Evolutionary conservation across 1,140 invertebrate genomes (phyloP).

Genomic region (Leucophenga varia): DNA sequence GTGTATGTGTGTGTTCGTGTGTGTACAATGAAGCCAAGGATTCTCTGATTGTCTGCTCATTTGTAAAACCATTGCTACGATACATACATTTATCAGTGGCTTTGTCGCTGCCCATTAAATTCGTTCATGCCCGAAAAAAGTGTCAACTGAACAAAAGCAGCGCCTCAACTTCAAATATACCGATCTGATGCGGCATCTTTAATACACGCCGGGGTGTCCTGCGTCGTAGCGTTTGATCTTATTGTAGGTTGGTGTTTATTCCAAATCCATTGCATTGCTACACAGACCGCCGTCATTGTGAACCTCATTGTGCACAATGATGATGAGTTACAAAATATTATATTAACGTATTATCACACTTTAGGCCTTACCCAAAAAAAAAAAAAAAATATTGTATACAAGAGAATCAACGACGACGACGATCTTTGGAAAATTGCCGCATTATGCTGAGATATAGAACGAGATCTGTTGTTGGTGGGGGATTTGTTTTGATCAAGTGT

Average conservation of each 20-base stretch:
- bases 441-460: too few relatives aligned
- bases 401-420: too few relatives aligned
- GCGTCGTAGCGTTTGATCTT: conserved; percentile 49
- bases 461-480: conserved; percentile 19
- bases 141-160: conserved; percentile 56
- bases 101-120: conserved; percentile 35
- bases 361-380: too few relatives aligned
- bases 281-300: conserved; percentile 18
- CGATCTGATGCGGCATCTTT: conserved; percentile 50
- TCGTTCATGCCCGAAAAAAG: conserved; percentile 56
- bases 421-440: too few relatives aligned
- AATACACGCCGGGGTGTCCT: conserved; percentile 54
- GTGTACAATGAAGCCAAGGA: too few relatives aligned
- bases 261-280: conserved; percentile 13
- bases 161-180: conserved; percentile 47
- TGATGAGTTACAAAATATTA: conserved; percentile 56
- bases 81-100: neutral
- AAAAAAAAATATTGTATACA: too few relatives aligned
- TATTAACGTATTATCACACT: conserved; percentile 56
- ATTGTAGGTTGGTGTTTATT: conserved; percentile 28
- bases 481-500: conserved; percentile 52
- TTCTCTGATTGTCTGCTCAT: too few relatives aligned
- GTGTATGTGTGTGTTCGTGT: conserved; percentile 28
- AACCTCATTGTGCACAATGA: too few relatives aligned
- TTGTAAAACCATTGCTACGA: too few relatives aligned